Conservation (phyloP, 2,113 vertebrate species). For the Orientallactaga bullata region DNA sequence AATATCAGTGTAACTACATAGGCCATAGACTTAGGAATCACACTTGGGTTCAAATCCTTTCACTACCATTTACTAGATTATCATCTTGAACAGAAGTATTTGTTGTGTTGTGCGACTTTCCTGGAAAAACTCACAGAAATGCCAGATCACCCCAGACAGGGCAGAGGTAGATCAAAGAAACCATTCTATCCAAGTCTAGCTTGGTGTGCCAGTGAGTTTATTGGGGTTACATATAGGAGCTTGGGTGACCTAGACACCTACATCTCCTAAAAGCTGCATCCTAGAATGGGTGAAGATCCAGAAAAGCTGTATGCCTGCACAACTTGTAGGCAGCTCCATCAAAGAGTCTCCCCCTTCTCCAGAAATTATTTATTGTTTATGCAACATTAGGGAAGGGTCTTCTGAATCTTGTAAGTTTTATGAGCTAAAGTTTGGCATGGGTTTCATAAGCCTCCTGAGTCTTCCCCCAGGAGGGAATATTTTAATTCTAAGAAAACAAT, state of each 20-base stretch:
- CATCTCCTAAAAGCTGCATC: neutral
- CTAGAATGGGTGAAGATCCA: neutral
- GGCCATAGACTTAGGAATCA: neutral
- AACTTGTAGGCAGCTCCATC: neutral
- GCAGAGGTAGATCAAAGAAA: neutral
- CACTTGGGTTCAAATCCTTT: neutral
- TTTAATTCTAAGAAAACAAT: constrained; percentile 7
- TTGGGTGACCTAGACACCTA: neutral
- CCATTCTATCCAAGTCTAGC: neutral
- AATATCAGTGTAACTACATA: neutral
- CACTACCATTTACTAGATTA: neutral
- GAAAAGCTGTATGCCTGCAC: too few relatives aligned
- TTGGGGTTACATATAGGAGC: neutral
- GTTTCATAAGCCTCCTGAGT: neutral
- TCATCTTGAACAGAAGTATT: neutral
- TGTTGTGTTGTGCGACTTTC: too few relatives aligned
- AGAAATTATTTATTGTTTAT: neutral
- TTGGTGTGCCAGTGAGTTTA: neutral
- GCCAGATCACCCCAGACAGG: neutral
- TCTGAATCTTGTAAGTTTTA: neutral
- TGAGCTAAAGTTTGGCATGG: neutral
- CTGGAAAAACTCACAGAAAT: neutral
- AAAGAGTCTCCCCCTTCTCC: too few relatives aligned
- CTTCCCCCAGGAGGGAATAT: neutral
- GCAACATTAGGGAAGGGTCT: neutral